Base-by-base conservation (phyloP, 2,888 invertebrate genomes). In the Pammene aurita region DNA sequence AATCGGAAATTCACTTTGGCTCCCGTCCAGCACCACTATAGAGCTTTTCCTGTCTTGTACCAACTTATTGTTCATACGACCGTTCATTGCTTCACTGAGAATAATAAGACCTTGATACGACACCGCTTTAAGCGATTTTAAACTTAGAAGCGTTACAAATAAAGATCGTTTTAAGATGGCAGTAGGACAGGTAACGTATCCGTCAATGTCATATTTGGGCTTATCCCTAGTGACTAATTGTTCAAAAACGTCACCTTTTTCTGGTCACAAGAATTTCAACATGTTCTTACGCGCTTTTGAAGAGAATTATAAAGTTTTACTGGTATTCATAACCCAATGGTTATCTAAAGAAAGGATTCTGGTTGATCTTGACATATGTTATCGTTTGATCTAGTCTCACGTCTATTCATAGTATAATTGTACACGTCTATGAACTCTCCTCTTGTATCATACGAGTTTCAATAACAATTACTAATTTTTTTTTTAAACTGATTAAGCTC, bases 1-100 rank as follows among this genome's bases (percentile, higher is more conserved):
- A 84, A 87, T 84, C 84, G 84, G 81, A 85, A 86, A 84, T 82
- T 82, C 83, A 83, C 83, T 85, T 87, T 89, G 87, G 88, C 84
- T 73, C 71, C 71, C 69, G 73, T 81, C 87, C 88, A 88, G 82
- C 78, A 26, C 26, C 26, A 72, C 66, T 61, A 52, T 52, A 72
- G 67, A 72, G 73, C 76, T 78, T 80, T 81, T 81, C 80, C 80
- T 79, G 80, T 78, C 79, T 75, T 74, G 75, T 75, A 75, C 71
- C 66, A 69, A 75, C 72, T 74, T 72, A 72, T 77, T 72, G 75
- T 73, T 72, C 67, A 71, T 72, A 62, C 66, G 62, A 66, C 73
- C 77, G 73, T 74, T 74, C 73, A 48, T 66, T 63, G 67, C 56
- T 64, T 70, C 64, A 48, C 34, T 71, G 60, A 48, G 60, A 67